Percentiles rank a stretch among this genome's conserved stretches.
Evolutionary conservation across 1,140 invertebrate species (phyloP).

Genomic region (Macrosteles quadrilineatus): DNA sequence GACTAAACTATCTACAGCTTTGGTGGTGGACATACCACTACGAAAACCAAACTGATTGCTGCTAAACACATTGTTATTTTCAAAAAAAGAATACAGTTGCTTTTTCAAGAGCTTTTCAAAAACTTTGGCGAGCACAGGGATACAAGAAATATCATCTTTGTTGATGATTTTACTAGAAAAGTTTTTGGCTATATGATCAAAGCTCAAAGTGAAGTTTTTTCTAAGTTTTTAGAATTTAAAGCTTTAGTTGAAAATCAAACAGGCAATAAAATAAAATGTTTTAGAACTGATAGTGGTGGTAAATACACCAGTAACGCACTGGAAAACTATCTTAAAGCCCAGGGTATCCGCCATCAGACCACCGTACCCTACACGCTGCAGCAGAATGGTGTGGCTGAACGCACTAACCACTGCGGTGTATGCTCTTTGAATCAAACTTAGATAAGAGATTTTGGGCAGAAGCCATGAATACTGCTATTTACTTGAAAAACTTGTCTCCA

Average conservation of each 20-base stretch:
- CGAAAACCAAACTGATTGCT: too few relatives aligned
- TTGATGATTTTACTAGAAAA: background rate
- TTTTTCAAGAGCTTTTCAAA: too few relatives aligned
- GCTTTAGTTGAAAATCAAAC: background rate
- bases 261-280: background rate
- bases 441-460: background rate
- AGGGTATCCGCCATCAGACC: background rate
- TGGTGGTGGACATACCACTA: too few relatives aligned
- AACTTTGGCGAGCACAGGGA: too few relatives aligned
- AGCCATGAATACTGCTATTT: background rate
- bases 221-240: background rate
- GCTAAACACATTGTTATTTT: too few relatives aligned
- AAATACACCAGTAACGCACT: background rate
- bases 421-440: background rate
- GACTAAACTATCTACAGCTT: too few relatives aligned
- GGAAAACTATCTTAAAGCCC: background rate
- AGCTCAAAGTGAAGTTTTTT: background rate
- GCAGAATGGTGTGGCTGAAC: background rate
- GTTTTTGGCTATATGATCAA: background rate
- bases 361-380: background rate
- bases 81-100: too few relatives aligned
- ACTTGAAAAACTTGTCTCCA: background rate
- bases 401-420: background rate
- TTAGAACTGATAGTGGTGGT: background rate
- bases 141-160: too few relatives aligned